Percentiles rank a stretch among this genome's conserved stretches.
phyloP scores from a whole-genome alignment of 2,797 vertebrate genomes.

The Harpagifer antarcticus region DNA sequence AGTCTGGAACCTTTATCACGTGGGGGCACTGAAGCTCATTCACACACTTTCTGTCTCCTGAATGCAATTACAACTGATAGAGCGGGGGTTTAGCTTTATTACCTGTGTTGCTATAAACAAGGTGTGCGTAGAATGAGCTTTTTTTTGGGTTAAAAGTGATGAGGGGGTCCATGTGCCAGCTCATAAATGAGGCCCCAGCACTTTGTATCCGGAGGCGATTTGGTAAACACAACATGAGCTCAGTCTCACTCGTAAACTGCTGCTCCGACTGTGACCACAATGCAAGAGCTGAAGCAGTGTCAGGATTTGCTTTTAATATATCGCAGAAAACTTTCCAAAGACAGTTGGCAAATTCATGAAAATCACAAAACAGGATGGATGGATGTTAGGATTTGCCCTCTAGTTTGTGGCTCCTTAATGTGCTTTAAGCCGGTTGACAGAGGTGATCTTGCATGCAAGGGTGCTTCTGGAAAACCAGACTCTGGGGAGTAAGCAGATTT shows the following conservation, averaged over 20 bases:
- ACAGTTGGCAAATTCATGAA: not conserved
- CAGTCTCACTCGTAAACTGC: conserved; percentile 61
- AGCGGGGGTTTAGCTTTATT: conserved; percentile 67
- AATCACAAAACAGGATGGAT: conserved; percentile 5
- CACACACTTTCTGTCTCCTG: conserved; percentile 53
- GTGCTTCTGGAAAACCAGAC: conserved; percentile 57
- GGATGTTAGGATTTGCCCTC: not conserved
- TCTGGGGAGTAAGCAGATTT: conserved; percentile 67
- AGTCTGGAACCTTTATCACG: conserved; percentile 58
- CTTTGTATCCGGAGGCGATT: conserved; percentile 62
- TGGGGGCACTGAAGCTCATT: conserved; percentile 49
- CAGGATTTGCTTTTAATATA: conserved; percentile 17
- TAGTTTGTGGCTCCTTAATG: conserved; percentile 15
- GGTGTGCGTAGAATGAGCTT: conserved; percentile 61
- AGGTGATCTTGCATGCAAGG: conserved; percentile 61
- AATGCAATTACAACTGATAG: conserved; percentile 65
- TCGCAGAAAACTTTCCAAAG: conserved; percentile 5
- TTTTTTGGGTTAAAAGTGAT: conserved; percentile 57
- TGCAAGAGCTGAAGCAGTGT: conserved; percentile 35
- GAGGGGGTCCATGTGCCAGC: conserved; percentile 64
- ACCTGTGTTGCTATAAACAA: conserved; percentile 71
- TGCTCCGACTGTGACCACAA: conserved; percentile 48
- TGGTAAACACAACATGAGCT: conserved; percentile 73
- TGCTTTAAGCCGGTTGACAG: conserved; percentile 33
- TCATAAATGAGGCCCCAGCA: conserved; percentile 74